Conservation (phyloP, 2,888 invertebrate genomes). For the Platycheirus albimanus region DNA sequence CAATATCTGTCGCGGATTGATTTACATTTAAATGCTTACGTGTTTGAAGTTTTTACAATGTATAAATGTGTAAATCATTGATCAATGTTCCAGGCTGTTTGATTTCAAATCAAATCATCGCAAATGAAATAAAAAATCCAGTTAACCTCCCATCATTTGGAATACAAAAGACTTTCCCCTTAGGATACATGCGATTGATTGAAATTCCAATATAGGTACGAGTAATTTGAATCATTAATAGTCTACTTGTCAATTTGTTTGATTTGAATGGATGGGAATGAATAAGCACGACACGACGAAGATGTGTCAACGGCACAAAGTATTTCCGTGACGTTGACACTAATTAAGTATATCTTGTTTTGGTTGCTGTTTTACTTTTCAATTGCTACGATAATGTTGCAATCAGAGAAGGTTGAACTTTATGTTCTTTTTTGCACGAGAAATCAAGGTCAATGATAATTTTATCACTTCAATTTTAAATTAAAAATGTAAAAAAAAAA, state of each 20-base stretch:
- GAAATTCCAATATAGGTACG: background rate
- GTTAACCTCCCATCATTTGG: background rate
- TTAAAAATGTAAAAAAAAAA: background rate
- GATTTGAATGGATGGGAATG: background rate
- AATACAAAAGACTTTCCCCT: background rate
- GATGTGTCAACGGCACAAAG: background rate
- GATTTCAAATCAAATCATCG: too few relatives aligned
- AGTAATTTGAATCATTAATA: background rate
- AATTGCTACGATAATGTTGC: background rate
- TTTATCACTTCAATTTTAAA: background rate
- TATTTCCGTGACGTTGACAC: background rate
- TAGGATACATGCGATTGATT: background rate
- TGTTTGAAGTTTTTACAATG: too few relatives aligned
- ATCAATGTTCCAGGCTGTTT: background rate
- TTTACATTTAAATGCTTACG: background rate
- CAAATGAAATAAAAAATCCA: background rate
- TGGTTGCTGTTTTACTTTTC: background rate
- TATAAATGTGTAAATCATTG: background rate
- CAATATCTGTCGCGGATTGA: background rate
- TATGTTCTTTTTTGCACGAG: background rate
- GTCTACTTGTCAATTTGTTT: background rate
- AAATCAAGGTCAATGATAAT: background rate
- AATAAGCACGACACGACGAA: background rate
- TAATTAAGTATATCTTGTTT: background rate
- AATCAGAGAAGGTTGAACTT: background rate